These are phyloP conservation scores for Agonum fuliginosum DNA, from an alignment of 2,888 invertebrate genomes.

Conservation along the genomic window DNA sequence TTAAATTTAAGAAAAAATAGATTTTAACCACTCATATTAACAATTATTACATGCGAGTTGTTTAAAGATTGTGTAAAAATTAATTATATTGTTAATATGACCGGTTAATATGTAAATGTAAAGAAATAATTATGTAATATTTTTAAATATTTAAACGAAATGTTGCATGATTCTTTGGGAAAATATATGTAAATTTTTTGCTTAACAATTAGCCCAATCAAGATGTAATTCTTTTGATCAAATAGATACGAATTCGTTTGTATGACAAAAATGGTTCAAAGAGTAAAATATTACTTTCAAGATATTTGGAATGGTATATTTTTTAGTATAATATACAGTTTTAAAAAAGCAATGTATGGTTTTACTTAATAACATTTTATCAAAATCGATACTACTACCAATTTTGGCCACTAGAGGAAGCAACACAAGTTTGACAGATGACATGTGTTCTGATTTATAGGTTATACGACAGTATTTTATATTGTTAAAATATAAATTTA, in stretches of 20 bases:
- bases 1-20: neutral
- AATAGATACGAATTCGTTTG: conserved; percentile 18
- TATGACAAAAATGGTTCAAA: no score
- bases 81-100: conserved; percentile 1
- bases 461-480: conserved; percentile 3
- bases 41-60: neutral
- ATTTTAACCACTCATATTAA: neutral
- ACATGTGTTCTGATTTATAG: conserved; percentile 5
- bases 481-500: conserved; percentile 1
- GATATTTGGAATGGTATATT: neutral
- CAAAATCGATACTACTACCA: neutral
- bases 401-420: neutral
- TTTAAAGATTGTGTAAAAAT: neutral
- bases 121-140: neutral
- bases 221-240: neutral
- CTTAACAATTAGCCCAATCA: neutral
- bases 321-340: neutral
- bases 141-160: neutral
- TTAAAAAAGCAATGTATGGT: neutral
- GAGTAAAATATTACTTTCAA: neutral
- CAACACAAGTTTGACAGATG: conserved; percentile 3
- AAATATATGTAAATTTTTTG: conserved; percentile 28
- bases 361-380: neutral
- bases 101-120: neutral
- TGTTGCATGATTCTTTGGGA: neutral